Base-by-base conservation (phyloP, 2,113 vertebrate species). In the Camarhynchus parvulus region DNA sequence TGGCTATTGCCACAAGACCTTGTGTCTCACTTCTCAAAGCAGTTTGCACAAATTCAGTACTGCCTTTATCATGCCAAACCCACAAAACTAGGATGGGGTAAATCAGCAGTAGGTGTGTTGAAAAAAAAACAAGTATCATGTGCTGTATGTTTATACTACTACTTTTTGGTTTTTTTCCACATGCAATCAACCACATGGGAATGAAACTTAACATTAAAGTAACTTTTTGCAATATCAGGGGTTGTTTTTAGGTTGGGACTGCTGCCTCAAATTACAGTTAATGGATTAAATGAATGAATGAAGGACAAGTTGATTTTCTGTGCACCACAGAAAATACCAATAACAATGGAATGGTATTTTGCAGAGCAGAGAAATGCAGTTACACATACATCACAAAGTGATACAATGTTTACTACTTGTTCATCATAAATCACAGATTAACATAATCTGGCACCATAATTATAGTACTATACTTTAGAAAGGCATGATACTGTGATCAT, bases 401-500 rank as follows among this genome's bases (percentile, higher is more conserved):
- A 79, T 31, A 22, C 14, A 19, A 61, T 24, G 49, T 50, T 88
- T 91, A 72, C 31, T 75, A 56, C 82, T 23, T 79, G 35, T 62
- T 93, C 44, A 46, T 76, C 78, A 84, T 79, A 89, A 94, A 76
- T 74, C 39, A 59, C 24, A 16, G 42, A 67, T 50, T 39, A 62
- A 76, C 49, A 30, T 61, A 78, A 95, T 49, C 82, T 90, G 83
- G 64, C 37, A 70, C 21, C 25, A 13, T 35, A 89, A 67, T 63
- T 93, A 84, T 49, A 95, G 58, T 41, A 63, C 66, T 82, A 42
- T 79, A 30, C 25, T 89, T 94, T n/a, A 82, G 28, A 90, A 85
- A 89, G 50, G 21, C 70, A 50, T 35, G 42, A 30, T 24, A 42
- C 42, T 68, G 69, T 62, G 47, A 72, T 61, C 53, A 75, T 47